Evolutionary conservation across 2,888 invertebrate genomes (phyloP).

Genomic region (Galerucella calmariensis): DNA sequence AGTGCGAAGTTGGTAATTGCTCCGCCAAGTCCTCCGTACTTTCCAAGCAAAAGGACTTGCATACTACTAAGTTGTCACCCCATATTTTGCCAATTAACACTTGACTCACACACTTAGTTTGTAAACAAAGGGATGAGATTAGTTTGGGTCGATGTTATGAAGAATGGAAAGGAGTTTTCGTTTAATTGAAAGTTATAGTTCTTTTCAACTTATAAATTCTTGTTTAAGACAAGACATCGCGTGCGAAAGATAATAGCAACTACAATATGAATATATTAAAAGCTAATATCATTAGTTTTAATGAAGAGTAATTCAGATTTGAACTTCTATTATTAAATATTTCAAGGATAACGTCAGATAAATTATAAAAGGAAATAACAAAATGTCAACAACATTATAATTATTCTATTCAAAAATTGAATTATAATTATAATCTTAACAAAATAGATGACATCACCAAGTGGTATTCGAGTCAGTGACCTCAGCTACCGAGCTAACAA

Average conservation of each 20-base stretch:
- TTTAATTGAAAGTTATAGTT: conserved; percentile 31
- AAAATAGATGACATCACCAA: too few relatives aligned
- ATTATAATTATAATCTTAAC: too few relatives aligned
- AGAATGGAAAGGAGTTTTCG: conserved; percentile 18
- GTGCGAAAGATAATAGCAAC: background rate
- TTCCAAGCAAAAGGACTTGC: conserved; percentile 49
- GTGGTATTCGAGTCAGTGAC: too few relatives aligned
- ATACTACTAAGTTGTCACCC: conserved; percentile 44
- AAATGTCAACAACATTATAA: too few relatives aligned
- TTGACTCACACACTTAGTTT: conserved; percentile 40
- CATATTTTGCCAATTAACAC: conserved; percentile 49
- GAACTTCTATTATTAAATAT: background rate
- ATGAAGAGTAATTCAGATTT: background rate
- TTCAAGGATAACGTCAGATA: too few relatives aligned
- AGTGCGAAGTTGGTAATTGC: conserved; percentile 55
- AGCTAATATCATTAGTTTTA: background rate
- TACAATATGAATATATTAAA: background rate
- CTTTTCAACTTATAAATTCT: conserved; percentile 19
- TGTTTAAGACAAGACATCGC: conserved; percentile 18
- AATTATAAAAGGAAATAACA: too few relatives aligned
- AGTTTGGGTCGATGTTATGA: conserved; percentile 29
- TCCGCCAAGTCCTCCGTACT: conserved; percentile 44
- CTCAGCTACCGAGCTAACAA: too few relatives aligned
- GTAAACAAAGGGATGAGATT: conserved; percentile 34
- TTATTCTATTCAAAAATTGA: too few relatives aligned